Conservation (phyloP, 2,797 vertebrate species). For the Myoxocephalus aenaeus region DNA sequence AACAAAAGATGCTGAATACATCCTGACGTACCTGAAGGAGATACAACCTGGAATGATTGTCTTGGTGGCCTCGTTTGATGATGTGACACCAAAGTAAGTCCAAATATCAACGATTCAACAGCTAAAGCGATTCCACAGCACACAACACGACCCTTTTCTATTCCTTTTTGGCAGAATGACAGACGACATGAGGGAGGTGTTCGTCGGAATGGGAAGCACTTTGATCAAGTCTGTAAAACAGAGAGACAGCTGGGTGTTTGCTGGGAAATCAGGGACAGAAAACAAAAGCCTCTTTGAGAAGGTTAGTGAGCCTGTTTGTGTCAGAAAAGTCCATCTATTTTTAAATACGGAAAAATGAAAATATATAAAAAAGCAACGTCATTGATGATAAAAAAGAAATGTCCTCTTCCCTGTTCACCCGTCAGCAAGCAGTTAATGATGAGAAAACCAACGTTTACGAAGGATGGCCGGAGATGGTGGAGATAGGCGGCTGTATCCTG, state of each 20-base stretch:
- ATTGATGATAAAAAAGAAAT: conserved; percentile 28
- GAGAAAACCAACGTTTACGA: conserved; percentile 83
- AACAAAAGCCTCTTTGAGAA: conserved; percentile 88
- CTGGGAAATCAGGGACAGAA: conserved; percentile 80
- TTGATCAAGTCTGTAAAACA: conserved; percentile 76
- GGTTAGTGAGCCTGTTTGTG: conserved; percentile 75
- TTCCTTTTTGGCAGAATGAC: conserved; percentile 84
- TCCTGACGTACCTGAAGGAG: conserved; percentile 80
- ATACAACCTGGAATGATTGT: conserved; percentile 82
- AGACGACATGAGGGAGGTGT: conserved; percentile 76
- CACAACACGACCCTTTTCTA: conserved; percentile 13
- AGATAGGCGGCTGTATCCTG: conserved; percentile 89
- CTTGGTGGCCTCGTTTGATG: conserved; percentile 87
- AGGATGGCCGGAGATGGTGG: conserved; percentile 87
- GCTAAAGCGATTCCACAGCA: conserved; percentile 12
- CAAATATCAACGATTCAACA: conserved; percentile 24
- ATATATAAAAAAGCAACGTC: neutral
- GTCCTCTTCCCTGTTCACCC: conserved; percentile 29
- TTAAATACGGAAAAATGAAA: conserved; percentile 18
- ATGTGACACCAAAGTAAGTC: conserved; percentile 88
- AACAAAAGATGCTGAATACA: conserved; percentile 43
- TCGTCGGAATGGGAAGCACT: conserved; percentile 86
- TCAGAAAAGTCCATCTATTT: conserved; percentile 44
- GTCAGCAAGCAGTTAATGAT: conserved; percentile 83
- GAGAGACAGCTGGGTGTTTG: conserved; percentile 92